Conservation (phyloP, 2,888 invertebrate species). For the Eubasilissa splendida region DNA sequence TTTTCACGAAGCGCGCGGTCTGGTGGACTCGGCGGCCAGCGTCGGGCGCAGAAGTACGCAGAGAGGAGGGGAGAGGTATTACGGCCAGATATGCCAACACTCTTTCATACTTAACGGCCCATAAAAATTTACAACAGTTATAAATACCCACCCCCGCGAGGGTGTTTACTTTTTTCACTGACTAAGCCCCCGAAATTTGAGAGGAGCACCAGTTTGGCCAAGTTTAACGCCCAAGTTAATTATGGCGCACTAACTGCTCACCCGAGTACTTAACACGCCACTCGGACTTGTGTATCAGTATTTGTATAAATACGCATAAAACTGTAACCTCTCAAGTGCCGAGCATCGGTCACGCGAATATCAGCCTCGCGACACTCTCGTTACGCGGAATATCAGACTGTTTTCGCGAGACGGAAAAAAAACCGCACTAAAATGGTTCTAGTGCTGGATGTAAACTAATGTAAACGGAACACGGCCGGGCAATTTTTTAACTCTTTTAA, state of each 20-base stretch:
- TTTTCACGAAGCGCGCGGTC: background rate
- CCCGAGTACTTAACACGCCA: constrained; percentile 18
- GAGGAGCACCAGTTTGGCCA: constrained; percentile 45
- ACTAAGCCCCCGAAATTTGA: constrained; percentile 47
- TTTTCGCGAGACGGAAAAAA: too few relatives aligned
- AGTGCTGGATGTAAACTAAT: background rate
- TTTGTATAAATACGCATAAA: background rate
- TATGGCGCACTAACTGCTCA: constrained; percentile 51
- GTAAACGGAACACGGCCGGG: background rate
- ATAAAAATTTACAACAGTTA: constrained; percentile 58
- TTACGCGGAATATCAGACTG: too few relatives aligned
- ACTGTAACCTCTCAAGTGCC: too few relatives aligned
- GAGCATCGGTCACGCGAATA: too few relatives aligned
- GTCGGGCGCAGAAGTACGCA: background rate
- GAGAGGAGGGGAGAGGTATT: constrained; percentile 40
- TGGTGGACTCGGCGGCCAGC: constrained; percentile 3
- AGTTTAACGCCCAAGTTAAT: constrained; percentile 57
- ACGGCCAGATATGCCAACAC: constrained; percentile 54
- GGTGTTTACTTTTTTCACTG: constrained; percentile 54
- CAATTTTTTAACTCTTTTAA: constrained; percentile 10
- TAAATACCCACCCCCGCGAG: constrained; percentile 55
- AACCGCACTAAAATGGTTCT: too few relatives aligned
- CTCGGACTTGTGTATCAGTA: constrained; percentile 5
- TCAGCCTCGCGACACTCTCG: too few relatives aligned
- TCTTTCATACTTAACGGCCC: constrained; percentile 59